Conservation (phyloP, 2,888 invertebrate genomes). For the Minunthozetes semirufus region DNA sequence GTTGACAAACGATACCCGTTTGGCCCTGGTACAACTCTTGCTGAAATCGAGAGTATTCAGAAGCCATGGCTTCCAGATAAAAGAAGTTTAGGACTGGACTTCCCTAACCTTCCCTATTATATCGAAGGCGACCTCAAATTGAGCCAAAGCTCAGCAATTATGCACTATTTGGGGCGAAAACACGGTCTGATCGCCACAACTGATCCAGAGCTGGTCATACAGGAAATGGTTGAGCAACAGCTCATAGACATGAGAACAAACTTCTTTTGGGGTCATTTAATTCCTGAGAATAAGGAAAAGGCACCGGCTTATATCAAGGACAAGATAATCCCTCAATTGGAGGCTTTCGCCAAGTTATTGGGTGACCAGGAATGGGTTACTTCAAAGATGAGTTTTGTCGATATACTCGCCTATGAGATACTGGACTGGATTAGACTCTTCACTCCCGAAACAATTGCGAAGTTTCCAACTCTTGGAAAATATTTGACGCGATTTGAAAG, state of each 20-base stretch:
- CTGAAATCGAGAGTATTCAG: not conserved
- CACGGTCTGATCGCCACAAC: conserved; percentile 49
- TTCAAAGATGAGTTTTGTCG: conserved; percentile 44
- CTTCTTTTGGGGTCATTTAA: conserved; percentile 43
- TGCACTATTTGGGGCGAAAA: conserved; percentile 49
- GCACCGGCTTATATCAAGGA: conserved; percentile 47
- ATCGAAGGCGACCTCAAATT: conserved; percentile 48
- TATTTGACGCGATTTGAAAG: conserved; percentile 41
- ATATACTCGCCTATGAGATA: conserved; percentile 42
- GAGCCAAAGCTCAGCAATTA: conserved; percentile 47
- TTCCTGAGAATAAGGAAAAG: conserved; percentile 45
- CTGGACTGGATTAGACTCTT: conserved; percentile 40
- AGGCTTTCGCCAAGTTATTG: conserved; percentile 48
- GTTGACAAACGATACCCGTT: conserved; percentile 50
- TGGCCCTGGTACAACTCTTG: not conserved
- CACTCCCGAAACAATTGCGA: conserved; percentile 44
- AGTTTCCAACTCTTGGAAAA: conserved; percentile 37
- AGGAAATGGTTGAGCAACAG: conserved; percentile 49
- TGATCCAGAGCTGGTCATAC: conserved; percentile 46
- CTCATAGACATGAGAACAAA: conserved; percentile 49
- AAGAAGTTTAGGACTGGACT: conserved; percentile 47
- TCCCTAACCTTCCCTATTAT: conserved; percentile 49
- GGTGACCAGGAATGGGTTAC: conserved; percentile 49
- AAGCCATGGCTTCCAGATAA: conserved; percentile 47
- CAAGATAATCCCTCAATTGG: conserved; percentile 45